phyloP scores from a whole-genome alignment of 2,113 vertebrate species.

The Turnix velox region DNA sequence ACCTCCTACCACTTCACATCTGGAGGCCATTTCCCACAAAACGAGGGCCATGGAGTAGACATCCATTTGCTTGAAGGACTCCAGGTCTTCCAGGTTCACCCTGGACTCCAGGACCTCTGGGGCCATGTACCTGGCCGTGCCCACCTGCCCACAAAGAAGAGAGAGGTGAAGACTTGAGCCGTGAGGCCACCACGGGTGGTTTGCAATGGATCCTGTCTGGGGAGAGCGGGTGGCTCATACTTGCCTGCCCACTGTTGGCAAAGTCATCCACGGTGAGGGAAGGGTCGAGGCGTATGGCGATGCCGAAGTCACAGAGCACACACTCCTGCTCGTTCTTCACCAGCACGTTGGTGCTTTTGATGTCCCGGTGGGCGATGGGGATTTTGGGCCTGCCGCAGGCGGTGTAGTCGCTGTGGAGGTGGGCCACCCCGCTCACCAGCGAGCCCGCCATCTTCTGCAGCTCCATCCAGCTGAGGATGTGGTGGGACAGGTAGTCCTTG shows the following conservation, averaged over 20 bases:
- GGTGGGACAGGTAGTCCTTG: constrained; percentile 82
- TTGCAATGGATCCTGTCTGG: neutral
- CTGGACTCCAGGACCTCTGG: constrained; percentile 91
- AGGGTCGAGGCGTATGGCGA: constrained; percentile 83
- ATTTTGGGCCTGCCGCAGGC: constrained; percentile 76
- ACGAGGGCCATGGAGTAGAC: constrained; percentile 90
- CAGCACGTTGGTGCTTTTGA: constrained; percentile 89
- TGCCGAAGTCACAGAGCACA: constrained; percentile 86
- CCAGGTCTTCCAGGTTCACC: constrained; percentile 89
- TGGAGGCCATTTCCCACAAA: constrained; percentile 89
- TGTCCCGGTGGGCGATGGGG: constrained; percentile 85
- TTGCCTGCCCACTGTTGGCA: constrained; percentile 88
- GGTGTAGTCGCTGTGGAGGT: constrained; percentile 86
- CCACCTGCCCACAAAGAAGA: constrained; percentile 73
- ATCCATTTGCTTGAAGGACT: constrained; percentile 93
- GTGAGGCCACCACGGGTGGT: accelerated
- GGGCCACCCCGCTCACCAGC: constrained; percentile 81
- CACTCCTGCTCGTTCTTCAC: constrained; percentile 81
- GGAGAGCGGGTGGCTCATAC: neutral
- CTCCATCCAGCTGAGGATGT: constrained; percentile 81
- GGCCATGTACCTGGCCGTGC: constrained; percentile 90
- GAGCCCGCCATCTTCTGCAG: constrained; percentile 80
- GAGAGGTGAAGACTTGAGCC: neutral
- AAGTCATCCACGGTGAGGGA: constrained; percentile 84
- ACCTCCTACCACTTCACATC: constrained; percentile 84